phyloP scores from a whole-genome alignment of 2,113 vertebrate species.

The Dasyprocta punctata region DNA sequence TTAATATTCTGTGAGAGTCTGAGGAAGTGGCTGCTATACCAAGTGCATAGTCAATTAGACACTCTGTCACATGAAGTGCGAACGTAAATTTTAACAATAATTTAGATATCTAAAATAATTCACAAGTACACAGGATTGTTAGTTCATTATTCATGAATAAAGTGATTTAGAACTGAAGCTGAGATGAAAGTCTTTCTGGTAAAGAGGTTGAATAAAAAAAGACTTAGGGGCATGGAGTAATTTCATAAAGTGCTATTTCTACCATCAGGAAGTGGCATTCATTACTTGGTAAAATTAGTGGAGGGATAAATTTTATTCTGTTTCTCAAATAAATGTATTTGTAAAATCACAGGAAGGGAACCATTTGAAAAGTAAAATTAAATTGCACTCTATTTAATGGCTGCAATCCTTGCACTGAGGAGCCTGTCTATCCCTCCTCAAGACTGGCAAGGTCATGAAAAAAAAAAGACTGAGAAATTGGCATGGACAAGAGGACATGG shows the following conservation, averaged over 20 bases:
- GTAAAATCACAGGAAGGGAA: constrained; percentile 63
- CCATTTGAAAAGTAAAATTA: constrained; percentile 63
- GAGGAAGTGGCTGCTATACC: constrained; percentile 41
- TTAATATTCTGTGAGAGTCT: constrained; percentile 58
- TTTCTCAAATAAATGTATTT: constrained; percentile 71
- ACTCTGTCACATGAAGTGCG: constrained; percentile 50
- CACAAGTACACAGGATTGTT: constrained; percentile 71
- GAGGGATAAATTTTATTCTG: constrained; percentile 68
- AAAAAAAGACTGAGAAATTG: not conserved
- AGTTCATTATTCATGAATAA: constrained; percentile 77
- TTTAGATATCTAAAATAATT: constrained; percentile 76
- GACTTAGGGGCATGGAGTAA: constrained; percentile 72
- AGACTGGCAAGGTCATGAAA: not conserved
- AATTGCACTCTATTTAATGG: constrained; percentile 1
- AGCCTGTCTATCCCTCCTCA: not conserved
- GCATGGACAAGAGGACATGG: not conserved
- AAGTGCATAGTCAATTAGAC: constrained; percentile 50
- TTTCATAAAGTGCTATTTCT: constrained; percentile 81
- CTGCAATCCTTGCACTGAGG: constrained; percentile 24
- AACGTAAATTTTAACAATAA: constrained; percentile 72
- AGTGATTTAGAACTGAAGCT: constrained; percentile 71
- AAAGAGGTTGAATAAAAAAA: constrained; percentile 72
- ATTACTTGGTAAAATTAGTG: constrained; percentile 77
- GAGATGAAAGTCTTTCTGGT: constrained; percentile 71
- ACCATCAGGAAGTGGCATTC: constrained; percentile 71